Percentiles rank a stretch among this genome's conserved stretches.
phyloP scores from a whole-genome alignment of 2,888 invertebrate genomes.

The Fragum fragum region DNA sequence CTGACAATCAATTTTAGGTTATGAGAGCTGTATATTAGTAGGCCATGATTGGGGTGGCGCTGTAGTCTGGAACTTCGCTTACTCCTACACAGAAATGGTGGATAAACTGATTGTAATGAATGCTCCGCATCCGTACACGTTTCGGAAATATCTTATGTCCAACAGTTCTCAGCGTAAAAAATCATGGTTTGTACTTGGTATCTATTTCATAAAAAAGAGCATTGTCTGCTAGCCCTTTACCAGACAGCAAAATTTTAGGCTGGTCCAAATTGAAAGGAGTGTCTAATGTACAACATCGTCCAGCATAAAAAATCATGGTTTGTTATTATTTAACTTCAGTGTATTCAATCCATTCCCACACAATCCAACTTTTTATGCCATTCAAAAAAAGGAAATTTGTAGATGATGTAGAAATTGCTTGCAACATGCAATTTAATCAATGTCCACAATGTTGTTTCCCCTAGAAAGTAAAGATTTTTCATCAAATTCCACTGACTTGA shows the following conservation, averaged over 20 bases:
- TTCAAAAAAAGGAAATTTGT: no score
- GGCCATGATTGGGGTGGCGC: conserved; percentile 92
- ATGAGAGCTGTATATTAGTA: conserved; percentile 88
- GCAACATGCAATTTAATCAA: no score
- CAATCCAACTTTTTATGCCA: background rate
- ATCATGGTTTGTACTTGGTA: conserved; percentile 70
- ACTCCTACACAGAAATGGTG: conserved; percentile 90
- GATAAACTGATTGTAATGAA: conserved; percentile 91
- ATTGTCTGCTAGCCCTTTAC: no score
- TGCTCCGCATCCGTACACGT: conserved; percentile 91
- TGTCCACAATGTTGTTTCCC: no score
- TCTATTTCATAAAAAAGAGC: background rate
- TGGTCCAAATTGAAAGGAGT: background rate
- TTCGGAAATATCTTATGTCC: conserved; percentile 88
- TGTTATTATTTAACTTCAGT: no score
- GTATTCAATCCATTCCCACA: background rate
- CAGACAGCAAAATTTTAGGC: no score
- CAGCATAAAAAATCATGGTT: no score
- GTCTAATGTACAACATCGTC: no score
- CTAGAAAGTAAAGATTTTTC: background rate
- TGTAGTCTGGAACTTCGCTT: conserved; percentile 90
- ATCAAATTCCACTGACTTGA: background rate
- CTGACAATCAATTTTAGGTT: conserved; percentile 72
- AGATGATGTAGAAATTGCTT: no score
- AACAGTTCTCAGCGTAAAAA: conserved; percentile 84